Base-by-base conservation (phyloP, 2,113 vertebrate genomes). In the Chloebia gouldiae region DNA sequence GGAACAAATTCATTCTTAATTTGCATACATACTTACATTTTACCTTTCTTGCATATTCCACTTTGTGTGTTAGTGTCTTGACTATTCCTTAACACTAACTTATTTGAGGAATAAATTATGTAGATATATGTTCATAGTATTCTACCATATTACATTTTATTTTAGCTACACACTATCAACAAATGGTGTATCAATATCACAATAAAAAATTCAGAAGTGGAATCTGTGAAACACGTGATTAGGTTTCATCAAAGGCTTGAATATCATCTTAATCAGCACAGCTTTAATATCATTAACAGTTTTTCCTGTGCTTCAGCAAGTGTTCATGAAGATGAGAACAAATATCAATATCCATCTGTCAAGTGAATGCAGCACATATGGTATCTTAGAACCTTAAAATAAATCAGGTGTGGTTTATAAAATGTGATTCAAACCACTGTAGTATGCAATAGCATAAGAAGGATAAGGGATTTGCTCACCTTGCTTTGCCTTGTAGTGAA, bases 271-370 rank as follows among this genome's bases (percentile, higher is more conserved):
- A 97, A 97, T 88, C 97, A 93, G 92, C 86, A 97, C 69, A 95
- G 80, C 64, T 97, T 98, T 98, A 97, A 98, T 97, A 94, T 87
- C 64, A 95, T 98, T 97, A 97, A 87, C 92, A 93, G 60, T 95
- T 97, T 97, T 95, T 56, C 94, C 91, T 98, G 96, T 97, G 92
- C 92, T 97, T 97, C 95, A 97, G 90, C 88, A 97, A 94, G 78
- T 94, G 89, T 96, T 97, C 95, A 93, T 96, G 92, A 88, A 96
- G 95, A 96, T 96, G 93, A 97, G 96, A 95, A 97, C 84, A 97
- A 97, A 96, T 97, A 97, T 85, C 97, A 97, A 92, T 94, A 97
- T 86, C 96, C 96, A 97, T 97, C 97, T 97, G 97, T 97, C 96
- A 96, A 97, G 66, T 79, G 66, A 95, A 66, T 53, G 59, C 73